Conservation (phyloP, 2,113 vertebrate genomes). For the Onychostoma macrolepis region DNA sequence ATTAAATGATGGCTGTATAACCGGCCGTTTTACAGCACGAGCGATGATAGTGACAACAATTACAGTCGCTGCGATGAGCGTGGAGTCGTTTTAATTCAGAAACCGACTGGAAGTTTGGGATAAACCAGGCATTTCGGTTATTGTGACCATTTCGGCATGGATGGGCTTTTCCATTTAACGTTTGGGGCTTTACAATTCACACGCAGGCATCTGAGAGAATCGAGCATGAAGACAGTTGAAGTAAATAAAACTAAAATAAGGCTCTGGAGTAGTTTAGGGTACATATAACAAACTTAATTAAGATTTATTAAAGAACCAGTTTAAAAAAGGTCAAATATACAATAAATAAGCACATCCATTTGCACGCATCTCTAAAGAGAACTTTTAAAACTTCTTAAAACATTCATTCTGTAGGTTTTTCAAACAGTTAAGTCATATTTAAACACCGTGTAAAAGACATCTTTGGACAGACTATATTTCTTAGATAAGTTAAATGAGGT, state of each 20-base stretch:
- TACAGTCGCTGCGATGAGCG: background rate
- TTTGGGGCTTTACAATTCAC: background rate
- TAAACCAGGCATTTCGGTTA: background rate
- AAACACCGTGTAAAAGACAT: constrained; percentile 20
- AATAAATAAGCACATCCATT: constrained; percentile 38
- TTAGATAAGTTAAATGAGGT: constrained; percentile 25
- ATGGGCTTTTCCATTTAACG: background rate
- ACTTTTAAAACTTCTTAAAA: constrained; percentile 36
- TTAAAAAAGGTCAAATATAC: constrained; percentile 35
- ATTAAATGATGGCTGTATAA: constrained; percentile 61
- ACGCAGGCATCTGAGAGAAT: background rate
- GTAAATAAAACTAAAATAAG: background rate
- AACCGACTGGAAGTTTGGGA: background rate
- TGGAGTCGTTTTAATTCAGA: constrained; percentile 27
- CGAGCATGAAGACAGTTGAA: background rate
- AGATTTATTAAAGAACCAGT: constrained; percentile 45
- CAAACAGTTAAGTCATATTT: constrained; percentile 24
- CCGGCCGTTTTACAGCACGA: constrained; percentile 48
- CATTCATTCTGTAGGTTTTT: background rate
- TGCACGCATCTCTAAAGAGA: background rate
- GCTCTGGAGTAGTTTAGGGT: background rate
- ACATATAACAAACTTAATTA: constrained; percentile 8
- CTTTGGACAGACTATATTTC: constrained; percentile 4
- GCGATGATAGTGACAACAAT: constrained; percentile 48
- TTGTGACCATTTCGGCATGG: background rate